Percentiles rank a stretch among this genome's conserved stretches.
Evolutionary conservation across 2,113 vertebrate species (phyloP).

Genomic region (Lynx canadensis): DNA sequence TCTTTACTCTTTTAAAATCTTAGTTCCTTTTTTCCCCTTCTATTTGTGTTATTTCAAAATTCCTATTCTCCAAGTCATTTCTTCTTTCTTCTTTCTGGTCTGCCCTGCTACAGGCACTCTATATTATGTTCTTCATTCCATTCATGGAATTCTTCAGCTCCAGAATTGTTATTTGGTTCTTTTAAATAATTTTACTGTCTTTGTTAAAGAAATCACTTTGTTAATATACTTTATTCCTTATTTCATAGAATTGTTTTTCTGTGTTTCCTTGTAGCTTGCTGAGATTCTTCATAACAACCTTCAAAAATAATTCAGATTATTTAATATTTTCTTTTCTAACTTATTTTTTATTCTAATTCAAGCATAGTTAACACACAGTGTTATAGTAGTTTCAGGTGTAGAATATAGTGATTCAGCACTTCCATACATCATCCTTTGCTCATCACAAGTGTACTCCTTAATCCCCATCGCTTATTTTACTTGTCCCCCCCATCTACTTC

Average conservation of each 20-base stretch:
- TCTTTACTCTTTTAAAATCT: not conserved
- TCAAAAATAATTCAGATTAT: not conserved
- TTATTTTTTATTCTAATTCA: not conserved
- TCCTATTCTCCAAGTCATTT: not conserved
- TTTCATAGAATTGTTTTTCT: not conserved
- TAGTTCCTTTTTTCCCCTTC: not conserved
- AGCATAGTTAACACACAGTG: not conserved
- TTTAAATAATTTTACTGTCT: not conserved
- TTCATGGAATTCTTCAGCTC: not conserved
- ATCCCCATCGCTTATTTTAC: not conserved
- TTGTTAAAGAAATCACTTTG: not conserved
- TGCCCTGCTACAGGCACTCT: not conserved
- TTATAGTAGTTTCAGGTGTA: not conserved
- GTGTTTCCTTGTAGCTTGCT: not conserved
- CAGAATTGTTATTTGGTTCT: not conserved
- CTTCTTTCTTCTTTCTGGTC: not conserved
- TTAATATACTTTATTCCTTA: not conserved
- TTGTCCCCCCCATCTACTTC: not conserved
- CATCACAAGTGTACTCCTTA: not conserved
- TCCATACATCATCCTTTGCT: not conserved
- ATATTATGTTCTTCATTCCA: not conserved
- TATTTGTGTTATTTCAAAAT: not conserved
- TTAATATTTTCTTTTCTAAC: not conserved
- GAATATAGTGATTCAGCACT: not conserved
- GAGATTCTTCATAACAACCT: not conserved